Evolutionary conservation across 1,140 invertebrate species (phyloP).

Genomic region (Plectrocnemia conspersa): DNA sequence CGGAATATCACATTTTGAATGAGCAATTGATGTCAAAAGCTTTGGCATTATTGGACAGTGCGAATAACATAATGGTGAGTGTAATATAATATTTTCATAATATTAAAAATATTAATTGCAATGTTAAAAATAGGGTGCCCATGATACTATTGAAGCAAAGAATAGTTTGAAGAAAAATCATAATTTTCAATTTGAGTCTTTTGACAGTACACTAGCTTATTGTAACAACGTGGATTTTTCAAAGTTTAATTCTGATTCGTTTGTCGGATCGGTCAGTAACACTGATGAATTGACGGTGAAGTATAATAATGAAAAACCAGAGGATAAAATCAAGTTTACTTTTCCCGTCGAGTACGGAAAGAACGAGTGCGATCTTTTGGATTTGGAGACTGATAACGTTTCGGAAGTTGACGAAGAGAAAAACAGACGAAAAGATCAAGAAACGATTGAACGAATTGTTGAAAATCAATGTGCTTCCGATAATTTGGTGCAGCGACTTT

Average conservation of each 20-base stretch:
- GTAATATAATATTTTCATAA: not conserved
- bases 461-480: conserved; percentile 9
- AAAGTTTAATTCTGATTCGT: too few relatives aligned
- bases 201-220: too few relatives aligned
- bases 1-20: conserved; percentile 13
- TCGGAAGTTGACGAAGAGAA: not conserved
- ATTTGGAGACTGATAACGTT: not conserved
- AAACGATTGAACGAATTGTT: not conserved
- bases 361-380: not conserved
- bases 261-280: too few relatives aligned
- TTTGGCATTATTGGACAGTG: conserved; percentile 4
- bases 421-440: too few relatives aligned
- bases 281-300: too few relatives aligned
- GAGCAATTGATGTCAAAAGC: conserved; percentile 20
- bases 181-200: too few relatives aligned
- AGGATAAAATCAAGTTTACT: conserved; percentile 11
- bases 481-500: conserved; percentile 1
- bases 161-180: too few relatives aligned
- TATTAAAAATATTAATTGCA: conserved; percentile 4
- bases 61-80: conserved; percentile 10
- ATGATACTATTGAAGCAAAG: too few relatives aligned
- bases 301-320: too few relatives aligned
- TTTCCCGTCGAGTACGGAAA: not conserved
- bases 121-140: too few relatives aligned
- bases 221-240: too few relatives aligned